Base-by-base conservation (phyloP, 2,113 vertebrate genomes). In the Lipophrys pholis region DNA sequence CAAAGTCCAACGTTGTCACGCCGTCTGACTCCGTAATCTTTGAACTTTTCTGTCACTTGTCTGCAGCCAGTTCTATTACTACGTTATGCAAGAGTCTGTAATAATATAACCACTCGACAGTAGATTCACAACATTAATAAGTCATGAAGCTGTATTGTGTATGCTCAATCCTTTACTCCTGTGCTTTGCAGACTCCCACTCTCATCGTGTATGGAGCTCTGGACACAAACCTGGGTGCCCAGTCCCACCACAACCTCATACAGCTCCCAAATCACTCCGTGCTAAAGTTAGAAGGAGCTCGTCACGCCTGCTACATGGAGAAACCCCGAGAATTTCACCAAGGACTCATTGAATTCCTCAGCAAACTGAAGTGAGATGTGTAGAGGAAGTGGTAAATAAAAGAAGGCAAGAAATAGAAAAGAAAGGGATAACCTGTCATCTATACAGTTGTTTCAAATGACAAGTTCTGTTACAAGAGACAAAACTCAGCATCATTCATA, bases 291-390 rank as follows among this genome's bases (percentile, higher is more conserved):
- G 85, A 81, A 0, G 84, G 89, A 0, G 97, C 97, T 0, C 95
- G 95, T 9, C 98, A 99, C 0, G 96, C 97, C 72, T 98, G 97
- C 90, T 99, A 99, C 93, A 91, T 97, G 93, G 96, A 99, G 90
- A 94, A 94, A 82, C 95, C 97, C 0, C 79, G 88, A n/a, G 95
- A 96, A 62, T 98, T 99, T 86, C 98, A 99, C 81, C 89, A 79
- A 30, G 94, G 87, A 12, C 86, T 99, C 72, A 92, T 99, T 9
- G 89, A 90, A 72, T 99, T 98, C 83, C 95, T 99, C 39, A 88
- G 54, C 78, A 95, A 91, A 69, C 89, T 98, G 52, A 87, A 91
- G 74, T 84, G 66, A 87, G 61, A 68, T 12, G 35, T 43, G 11
- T 21, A 21, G 38, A 62, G 38, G 41, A 61, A 5, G 6, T 7